These are phyloP conservation scores for Gortyna flavago DNA, from an alignment of 2,888 invertebrate genomes.

Conservation along the genomic window DNA sequence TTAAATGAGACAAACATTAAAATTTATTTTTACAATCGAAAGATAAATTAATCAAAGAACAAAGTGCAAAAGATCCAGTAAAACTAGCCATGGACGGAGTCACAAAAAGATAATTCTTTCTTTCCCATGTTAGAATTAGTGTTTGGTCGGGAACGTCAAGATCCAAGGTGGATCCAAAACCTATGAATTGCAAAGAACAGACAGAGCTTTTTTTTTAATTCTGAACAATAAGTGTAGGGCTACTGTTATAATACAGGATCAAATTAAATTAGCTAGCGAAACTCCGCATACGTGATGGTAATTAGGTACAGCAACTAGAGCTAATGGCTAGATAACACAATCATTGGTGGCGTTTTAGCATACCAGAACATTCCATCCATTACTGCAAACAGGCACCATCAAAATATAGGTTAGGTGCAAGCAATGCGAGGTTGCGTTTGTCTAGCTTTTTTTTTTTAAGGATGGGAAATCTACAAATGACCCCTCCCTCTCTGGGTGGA, in stretches of 20 bases:
- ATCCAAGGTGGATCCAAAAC: neutral
- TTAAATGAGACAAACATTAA: conserved; percentile 36
- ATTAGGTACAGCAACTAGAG: neutral
- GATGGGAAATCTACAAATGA: too few relatives aligned
- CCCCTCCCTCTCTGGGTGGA: too few relatives aligned
- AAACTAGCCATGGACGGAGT: neutral
- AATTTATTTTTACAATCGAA: conserved; percentile 34
- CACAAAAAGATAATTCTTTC: neutral
- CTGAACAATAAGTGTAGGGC: neutral
- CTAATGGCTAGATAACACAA: neutral
- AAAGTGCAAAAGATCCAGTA: conserved; percentile 7
- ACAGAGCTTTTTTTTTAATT: neutral
- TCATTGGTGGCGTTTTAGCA: neutral
- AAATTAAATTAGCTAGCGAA: too few relatives aligned
- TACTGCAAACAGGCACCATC: neutral
- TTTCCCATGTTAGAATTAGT: neutral
- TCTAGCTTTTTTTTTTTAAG: too few relatives aligned
- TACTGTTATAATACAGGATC: too few relatives aligned
- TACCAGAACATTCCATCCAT: neutral
- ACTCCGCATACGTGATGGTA: too few relatives aligned
- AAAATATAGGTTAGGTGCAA: neutral
- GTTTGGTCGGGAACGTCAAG: neutral
- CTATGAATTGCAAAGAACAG: neutral
- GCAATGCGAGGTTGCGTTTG: neutral
- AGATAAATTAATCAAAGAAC: conserved; percentile 17